phyloP scores from a whole-genome alignment of 2,888 invertebrate genomes.

The Thereva unica region DNA sequence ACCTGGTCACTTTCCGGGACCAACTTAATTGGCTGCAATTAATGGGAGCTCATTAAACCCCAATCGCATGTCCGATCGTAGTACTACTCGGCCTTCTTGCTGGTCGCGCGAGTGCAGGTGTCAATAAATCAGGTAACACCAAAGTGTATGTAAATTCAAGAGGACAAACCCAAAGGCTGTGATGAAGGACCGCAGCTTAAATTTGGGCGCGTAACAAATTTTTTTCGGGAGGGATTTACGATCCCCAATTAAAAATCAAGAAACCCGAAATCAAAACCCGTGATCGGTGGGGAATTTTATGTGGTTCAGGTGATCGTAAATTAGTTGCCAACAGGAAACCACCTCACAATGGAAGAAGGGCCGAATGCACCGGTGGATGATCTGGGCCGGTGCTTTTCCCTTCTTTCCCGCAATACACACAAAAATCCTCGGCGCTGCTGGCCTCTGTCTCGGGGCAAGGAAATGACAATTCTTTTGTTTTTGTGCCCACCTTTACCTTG shows the following conservation, averaged over 20 bases:
- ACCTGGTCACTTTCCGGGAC: too few species aligned
- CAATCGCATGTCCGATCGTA: neutral
- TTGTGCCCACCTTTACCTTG: neutral
- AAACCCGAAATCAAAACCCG: constrained; percentile 31
- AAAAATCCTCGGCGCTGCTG: too few species aligned
- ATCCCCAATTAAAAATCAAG: constrained; percentile 37
- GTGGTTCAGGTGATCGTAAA: constrained; percentile 22
- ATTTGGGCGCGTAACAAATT: too few species aligned
- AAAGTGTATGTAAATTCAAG: constrained; percentile 40
- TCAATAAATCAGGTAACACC: constrained; percentile 38
- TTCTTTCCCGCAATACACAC: too few species aligned
- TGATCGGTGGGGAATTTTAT: constrained; percentile 34
- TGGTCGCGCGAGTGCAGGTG: constrained; percentile 25
- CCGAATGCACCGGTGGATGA: neutral
- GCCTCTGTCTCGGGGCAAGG: constrained; percentile 15
- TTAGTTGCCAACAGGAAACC: neutral
- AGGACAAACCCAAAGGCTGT: too few species aligned
- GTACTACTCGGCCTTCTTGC: neutral
- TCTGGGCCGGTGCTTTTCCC: too few species aligned
- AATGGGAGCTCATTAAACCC: too few species aligned
- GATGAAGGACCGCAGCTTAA: too few species aligned
- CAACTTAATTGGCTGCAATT: too few species aligned
- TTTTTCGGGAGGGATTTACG: constrained; percentile 34
- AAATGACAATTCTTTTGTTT: constrained; percentile 31
- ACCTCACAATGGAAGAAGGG: constrained; percentile 3